phyloP scores from a whole-genome alignment of 2,797 vertebrate species.

The Leucoraja ocellata region DNA sequence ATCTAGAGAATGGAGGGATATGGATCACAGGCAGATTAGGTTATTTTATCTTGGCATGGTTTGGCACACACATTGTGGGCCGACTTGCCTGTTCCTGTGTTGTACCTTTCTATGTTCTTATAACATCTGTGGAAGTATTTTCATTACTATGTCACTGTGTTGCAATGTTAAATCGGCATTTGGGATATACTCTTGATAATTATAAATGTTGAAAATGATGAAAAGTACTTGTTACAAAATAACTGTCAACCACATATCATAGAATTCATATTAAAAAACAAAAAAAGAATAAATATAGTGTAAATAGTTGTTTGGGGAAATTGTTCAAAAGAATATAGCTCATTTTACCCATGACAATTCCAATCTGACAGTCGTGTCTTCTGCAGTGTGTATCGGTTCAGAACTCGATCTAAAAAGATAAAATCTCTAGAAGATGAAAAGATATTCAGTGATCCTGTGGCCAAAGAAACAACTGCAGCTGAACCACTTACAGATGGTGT shows the following conservation, averaged over 20 bases:
- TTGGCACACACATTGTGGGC: too few relatives aligned
- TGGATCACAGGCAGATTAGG: too few relatives aligned
- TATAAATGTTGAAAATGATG: not conserved
- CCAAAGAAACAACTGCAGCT: constrained; percentile 52
- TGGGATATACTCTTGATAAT: not conserved
- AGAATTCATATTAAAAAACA: not conserved
- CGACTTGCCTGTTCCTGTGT: too few relatives aligned
- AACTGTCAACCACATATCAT: not conserved
- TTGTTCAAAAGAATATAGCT: constrained; percentile 47
- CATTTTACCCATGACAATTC: constrained; percentile 54
- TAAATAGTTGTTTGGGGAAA: not conserved
- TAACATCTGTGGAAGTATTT: not conserved
- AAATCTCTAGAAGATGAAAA: constrained; percentile 67
- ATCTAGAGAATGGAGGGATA: too few relatives aligned
- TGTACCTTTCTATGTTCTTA: too few relatives aligned
- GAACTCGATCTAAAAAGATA: constrained; percentile 78
- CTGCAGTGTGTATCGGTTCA: constrained; percentile 63
- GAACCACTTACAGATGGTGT: constrained; percentile 54
- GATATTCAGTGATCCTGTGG: constrained; percentile 56
- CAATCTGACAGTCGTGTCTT: constrained; percentile 53
- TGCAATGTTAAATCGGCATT: not conserved
- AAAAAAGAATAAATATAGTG: not conserved
- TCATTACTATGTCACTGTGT: not conserved
- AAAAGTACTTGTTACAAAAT: not conserved
- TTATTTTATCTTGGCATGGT: too few relatives aligned